Conservation (phyloP, 2,797 vertebrate genomes). For the Sebastes flavidus region DNA sequence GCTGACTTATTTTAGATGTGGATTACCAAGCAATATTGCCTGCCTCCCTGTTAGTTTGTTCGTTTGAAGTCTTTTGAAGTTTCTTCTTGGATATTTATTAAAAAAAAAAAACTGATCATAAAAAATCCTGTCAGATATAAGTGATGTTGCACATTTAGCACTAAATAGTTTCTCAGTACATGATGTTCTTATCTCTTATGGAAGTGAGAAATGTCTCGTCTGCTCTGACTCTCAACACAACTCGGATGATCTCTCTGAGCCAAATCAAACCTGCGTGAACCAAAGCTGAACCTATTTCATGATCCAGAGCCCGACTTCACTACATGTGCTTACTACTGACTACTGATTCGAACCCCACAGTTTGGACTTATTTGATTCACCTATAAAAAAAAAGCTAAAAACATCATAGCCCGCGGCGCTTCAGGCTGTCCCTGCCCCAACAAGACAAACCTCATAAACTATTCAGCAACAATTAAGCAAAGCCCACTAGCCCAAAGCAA, state of each 20-base stretch:
- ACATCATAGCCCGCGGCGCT: constrained; percentile 9
- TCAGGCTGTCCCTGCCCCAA: constrained; percentile 29
- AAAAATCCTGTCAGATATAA: constrained; percentile 8
- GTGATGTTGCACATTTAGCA: not conserved
- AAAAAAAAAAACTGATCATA: not conserved
- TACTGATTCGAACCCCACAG: not conserved
- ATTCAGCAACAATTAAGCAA: constrained; percentile 70
- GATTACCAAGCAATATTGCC: constrained; percentile 53
- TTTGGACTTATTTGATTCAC: constrained; percentile 26
- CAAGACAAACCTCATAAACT: constrained; percentile 65
- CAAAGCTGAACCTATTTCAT: not conserved
- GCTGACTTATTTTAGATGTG: constrained; percentile 57
- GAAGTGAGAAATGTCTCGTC: not conserved
- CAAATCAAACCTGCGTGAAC: not conserved
- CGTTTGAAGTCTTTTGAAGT: constrained; percentile 7
- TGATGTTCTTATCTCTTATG: constrained; percentile 3
- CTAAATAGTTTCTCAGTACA: not conserved
- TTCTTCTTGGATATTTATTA: not conserved
- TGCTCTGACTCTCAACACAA: not conserved
- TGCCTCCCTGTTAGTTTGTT: constrained; percentile 19
- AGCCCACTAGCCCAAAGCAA: constrained; percentile 62
- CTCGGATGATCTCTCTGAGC: not conserved
- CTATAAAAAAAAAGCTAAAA: constrained; percentile 18
- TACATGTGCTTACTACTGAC: not conserved
- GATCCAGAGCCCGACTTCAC: not conserved